Base-by-base conservation (phyloP, 2,888 invertebrate genomes). In the Heliconius aoede region DNA sequence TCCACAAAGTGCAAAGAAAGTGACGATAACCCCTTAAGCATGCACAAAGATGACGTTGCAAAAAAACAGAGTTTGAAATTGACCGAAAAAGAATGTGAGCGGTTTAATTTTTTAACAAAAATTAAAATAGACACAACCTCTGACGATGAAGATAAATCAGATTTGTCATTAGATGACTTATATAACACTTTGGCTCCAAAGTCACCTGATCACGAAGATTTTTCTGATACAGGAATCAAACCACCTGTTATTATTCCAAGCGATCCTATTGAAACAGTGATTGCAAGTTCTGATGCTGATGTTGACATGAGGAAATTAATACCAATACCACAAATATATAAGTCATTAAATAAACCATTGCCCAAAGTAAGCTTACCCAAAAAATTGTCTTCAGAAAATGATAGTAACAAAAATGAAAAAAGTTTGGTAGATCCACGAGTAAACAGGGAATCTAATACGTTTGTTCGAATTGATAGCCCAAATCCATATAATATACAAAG, bases 71-170 rank as follows among this genome's bases (percentile, higher is more conserved):
- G 93, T 78, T 80, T 94, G 21, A 94, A 92, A 82, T 86, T 95
- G 72, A 94, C 95, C 1, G 92, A 92, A 77, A 94, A 94, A 82
- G 95, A 95, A 86, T 91, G 89, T 78, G 93, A 94, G 86, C 87
- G 94, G 77, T 94, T 94, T 80, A 91, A 93, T 82, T 86, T 94
- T 73, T 86, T 89, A 15, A 80, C 84, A 61, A 90, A 88, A 83
- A 79, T 89, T 74, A 83, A 88, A 11, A 80, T 91, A 18, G 87
- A 87, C 76, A 88, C 90, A 72, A 89, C 87, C 79, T 90, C 90
- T 21, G 91, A 92, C 30, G 89, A 88, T 61, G 89, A 91, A 30
- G 84, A 85, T 55, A 80, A 82, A 72, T 77, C 78, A 11, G 76
- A 68, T 73, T 30, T 86, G 58, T 81, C 85, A 61, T 51, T 83